A percentile compares a stretch with the other conserved stretches of the same genome.
These are phyloP conservation scores for Florisuga fusca DNA, from an alignment of 2,797 vertebrate species.

Conservation along the genomic window DNA sequence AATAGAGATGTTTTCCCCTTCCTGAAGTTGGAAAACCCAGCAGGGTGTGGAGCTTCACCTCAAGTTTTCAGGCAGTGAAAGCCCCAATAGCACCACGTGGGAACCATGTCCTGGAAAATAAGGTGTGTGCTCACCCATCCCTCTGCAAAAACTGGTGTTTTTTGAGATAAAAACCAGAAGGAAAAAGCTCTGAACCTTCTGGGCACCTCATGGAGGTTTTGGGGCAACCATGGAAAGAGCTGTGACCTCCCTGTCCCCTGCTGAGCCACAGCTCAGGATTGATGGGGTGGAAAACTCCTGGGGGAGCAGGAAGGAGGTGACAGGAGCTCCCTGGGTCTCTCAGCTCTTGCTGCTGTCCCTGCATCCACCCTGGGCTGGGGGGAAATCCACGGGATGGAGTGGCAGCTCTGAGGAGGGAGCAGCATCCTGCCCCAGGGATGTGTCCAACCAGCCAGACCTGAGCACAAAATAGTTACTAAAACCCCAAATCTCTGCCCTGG, in stretches of 20 bases:
- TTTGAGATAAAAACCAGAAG: fast-evolving
- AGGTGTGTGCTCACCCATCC: neutral
- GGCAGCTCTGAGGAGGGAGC: neutral
- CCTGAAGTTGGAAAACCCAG: too few relatives aligned
- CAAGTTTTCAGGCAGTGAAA: neutral
- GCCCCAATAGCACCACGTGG: too few relatives aligned
- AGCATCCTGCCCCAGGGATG: fast-evolving
- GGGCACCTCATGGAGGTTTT: neutral
- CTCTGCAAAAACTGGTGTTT: neutral
- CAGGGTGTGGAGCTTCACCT: too few relatives aligned
- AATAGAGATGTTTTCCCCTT: neutral
- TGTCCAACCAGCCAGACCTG: neutral
- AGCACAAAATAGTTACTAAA: neutral
- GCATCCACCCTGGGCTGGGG: neutral
- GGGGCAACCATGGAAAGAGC: too few relatives aligned
- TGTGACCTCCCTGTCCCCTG: neutral
- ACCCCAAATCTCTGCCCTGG: fast-evolving
- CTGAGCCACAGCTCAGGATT: fast-evolving
- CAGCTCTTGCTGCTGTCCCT: fast-evolving
- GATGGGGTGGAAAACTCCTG: neutral
- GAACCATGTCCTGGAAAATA: neutral
- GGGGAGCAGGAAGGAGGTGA: too few relatives aligned
- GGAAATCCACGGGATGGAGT: neutral
- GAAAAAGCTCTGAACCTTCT: neutral
- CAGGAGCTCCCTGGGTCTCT: neutral